These are phyloP conservation scores for Andrena cerasifolii DNA, from an alignment of 1,140 invertebrate species.

Conservation along the genomic window DNA sequence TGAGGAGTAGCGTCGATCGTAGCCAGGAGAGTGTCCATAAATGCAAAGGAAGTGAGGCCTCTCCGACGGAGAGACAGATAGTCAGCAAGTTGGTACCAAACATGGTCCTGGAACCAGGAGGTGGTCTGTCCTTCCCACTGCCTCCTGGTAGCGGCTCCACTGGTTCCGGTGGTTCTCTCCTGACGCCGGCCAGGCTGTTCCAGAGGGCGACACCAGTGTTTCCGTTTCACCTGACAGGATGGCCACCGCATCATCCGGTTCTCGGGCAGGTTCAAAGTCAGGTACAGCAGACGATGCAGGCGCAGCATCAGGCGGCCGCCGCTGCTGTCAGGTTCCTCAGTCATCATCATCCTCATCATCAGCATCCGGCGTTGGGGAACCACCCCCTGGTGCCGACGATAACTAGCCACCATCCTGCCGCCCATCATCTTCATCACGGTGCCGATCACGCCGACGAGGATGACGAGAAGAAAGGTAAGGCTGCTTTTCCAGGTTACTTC, in stretches of 20 bases:
- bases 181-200: constrained; percentile 77
- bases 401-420: constrained; percentile 74
- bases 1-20: not conserved
- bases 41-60: constrained; percentile 59
- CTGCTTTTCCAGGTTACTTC: constrained; percentile 8
- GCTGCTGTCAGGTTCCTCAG: constrained; percentile 76
- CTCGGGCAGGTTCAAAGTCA: constrained; percentile 79
- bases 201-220: constrained; percentile 80
- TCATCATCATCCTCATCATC: constrained; percentile 80
- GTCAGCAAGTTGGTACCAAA: constrained; percentile 79
- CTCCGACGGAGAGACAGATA: constrained; percentile 54
- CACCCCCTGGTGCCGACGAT: constrained; percentile 78
- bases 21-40: constrained; percentile 4
- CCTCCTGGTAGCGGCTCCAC: constrained; percentile 77
- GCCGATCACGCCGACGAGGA: constrained; percentile 79
- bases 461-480: constrained; percentile 81
- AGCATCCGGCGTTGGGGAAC: constrained; percentile 76
- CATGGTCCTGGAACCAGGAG: constrained; percentile 81
- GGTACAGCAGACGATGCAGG: constrained; percentile 79
- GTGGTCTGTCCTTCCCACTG: constrained; percentile 81
- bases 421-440: constrained; percentile 78
- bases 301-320: constrained; percentile 77
- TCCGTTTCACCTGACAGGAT: constrained; percentile 80
- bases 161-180: constrained; percentile 75
- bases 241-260: constrained; percentile 80